Evolutionary conservation across 2,113 vertebrate genomes (phyloP).

Genomic region (Melanotaenia duboulayi): DNA sequence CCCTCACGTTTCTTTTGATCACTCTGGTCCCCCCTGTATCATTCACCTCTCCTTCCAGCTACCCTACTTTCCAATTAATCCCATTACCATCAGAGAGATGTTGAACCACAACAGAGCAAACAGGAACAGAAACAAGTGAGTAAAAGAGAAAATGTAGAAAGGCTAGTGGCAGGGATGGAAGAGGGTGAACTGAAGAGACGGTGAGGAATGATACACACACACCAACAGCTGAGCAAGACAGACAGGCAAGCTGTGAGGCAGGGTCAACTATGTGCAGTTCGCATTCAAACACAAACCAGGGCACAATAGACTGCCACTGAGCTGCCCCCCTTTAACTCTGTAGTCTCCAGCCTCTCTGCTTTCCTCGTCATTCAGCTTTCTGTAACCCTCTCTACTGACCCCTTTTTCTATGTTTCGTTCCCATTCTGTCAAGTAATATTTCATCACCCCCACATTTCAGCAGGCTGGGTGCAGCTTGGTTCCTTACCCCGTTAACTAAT

Average conservation of each 20-base stretch:
- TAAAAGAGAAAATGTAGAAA: neutral
- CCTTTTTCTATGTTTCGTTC: slow-evolving; percentile 34
- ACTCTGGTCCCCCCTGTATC: neutral
- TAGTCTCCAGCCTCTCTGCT: neutral
- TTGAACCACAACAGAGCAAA: slow-evolving; percentile 23
- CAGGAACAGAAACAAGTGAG: neutral
- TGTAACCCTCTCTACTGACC: slow-evolving; percentile 8
- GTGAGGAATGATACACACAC: slow-evolving; percentile 23
- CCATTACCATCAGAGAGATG: slow-evolving; percentile 61
- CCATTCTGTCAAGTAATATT: slow-evolving; percentile 46
- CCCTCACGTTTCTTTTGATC: slow-evolving; percentile 20
- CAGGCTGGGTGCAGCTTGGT: slow-evolving; percentile 41
- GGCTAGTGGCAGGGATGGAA: neutral
- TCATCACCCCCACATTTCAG: slow-evolving; percentile 41
- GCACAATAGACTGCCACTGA: slow-evolving; percentile 56
- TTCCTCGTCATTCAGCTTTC: neutral
- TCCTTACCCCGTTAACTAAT: slow-evolving; percentile 72
- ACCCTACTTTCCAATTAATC: slow-evolving; percentile 55
- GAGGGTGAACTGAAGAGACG: slow-evolving; percentile 12
- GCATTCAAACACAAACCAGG: slow-evolving; percentile 44
- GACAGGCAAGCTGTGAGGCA: slow-evolving; percentile 41
- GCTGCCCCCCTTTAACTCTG: slow-evolving; percentile 16
- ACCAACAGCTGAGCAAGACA: slow-evolving; percentile 50
- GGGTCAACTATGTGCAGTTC: slow-evolving; percentile 39
- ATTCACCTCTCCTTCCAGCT: slow-evolving; percentile 22